Evolutionary conservation across 1,140 invertebrate genomes (phyloP).

Genomic region (Nomia melanderi): DNA sequence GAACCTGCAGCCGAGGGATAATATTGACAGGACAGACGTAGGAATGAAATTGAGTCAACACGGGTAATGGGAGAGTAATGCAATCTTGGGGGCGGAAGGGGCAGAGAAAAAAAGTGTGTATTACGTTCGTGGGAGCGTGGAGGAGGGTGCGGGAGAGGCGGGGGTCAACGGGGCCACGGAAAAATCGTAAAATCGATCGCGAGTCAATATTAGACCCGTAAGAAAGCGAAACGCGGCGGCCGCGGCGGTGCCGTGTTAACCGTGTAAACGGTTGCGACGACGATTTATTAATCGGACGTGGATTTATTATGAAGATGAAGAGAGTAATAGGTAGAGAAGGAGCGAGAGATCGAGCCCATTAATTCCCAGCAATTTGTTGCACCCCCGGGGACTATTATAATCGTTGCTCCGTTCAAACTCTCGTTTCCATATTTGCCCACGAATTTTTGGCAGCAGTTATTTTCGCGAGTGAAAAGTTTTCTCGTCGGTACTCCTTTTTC

Average conservation of each 20-base stretch:
- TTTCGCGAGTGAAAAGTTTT: too few relatives aligned
- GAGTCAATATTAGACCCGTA: conserved; percentile 13
- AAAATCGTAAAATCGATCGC: conserved; percentile 35
- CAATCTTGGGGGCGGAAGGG: too few relatives aligned
- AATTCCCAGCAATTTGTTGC: neutral
- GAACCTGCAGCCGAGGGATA: conserved; percentile 30
- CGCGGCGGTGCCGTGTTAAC: conserved; percentile 9
- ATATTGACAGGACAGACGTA: conserved; percentile 41
- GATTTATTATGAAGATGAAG: neutral
- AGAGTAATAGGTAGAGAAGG: neutral
- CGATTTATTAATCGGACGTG: neutral
- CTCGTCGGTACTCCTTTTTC: too few relatives aligned
- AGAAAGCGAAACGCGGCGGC: neutral
- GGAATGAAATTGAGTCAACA: conserved; percentile 47
- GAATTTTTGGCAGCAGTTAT: too few relatives aligned
- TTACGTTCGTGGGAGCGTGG: neutral
- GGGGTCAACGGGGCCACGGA: neutral
- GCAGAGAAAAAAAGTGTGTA: conserved; percentile 16
- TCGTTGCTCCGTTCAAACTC: too few relatives aligned
- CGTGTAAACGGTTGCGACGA: neutral
- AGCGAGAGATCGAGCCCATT: neutral
- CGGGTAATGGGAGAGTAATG: conserved; percentile 45
- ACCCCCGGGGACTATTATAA: too few relatives aligned
- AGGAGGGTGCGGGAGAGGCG: too few relatives aligned
- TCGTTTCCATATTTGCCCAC: too few relatives aligned